A percentile compares a stretch with the other conserved stretches of the same genome.
Evolutionary conservation across 2,113 vertebrate genomes (phyloP).

Genomic region (Xiphorhynchus elegans): DNA sequence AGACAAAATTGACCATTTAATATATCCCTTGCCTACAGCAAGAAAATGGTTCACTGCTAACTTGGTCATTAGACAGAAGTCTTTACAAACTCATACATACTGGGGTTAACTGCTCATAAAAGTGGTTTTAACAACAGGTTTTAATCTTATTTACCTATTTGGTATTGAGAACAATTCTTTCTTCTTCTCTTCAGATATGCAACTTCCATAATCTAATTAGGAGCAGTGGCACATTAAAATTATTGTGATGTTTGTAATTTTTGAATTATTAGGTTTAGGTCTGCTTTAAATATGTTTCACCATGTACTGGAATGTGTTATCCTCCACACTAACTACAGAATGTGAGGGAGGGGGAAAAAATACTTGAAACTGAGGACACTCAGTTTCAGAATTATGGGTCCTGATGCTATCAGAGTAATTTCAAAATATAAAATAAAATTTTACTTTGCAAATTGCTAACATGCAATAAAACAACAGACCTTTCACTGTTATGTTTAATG

Average conservation of each 20-base stretch:
- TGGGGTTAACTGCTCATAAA: not conserved
- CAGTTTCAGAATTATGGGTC: not conserved
- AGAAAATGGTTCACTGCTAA: not conserved
- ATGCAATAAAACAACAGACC: not conserved
- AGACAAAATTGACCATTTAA: not conserved
- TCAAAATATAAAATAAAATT: not conserved
- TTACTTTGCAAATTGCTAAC: not conserved
- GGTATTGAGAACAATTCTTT: not conserved
- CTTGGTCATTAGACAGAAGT: not conserved
- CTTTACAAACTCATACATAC: not conserved
- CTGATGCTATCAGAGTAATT: not conserved
- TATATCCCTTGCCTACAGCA: not conserved
- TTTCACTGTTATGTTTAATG: not conserved
- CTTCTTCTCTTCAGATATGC: not conserved
- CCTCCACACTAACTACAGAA: not conserved
- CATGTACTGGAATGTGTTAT: not conserved
- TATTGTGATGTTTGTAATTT: not conserved
- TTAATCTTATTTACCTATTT: not conserved
- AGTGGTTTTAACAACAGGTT: not conserved
- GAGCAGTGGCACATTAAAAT: not conserved
- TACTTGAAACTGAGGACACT: not conserved
- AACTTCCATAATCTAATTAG: not conserved
- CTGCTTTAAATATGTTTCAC: not conserved
- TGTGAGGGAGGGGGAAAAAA: not conserved
- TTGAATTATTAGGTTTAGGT: not conserved